These are phyloP conservation scores for Pluvianellus socialis DNA, from an alignment of 2,113 vertebrate genomes.

Conservation along the genomic window DNA sequence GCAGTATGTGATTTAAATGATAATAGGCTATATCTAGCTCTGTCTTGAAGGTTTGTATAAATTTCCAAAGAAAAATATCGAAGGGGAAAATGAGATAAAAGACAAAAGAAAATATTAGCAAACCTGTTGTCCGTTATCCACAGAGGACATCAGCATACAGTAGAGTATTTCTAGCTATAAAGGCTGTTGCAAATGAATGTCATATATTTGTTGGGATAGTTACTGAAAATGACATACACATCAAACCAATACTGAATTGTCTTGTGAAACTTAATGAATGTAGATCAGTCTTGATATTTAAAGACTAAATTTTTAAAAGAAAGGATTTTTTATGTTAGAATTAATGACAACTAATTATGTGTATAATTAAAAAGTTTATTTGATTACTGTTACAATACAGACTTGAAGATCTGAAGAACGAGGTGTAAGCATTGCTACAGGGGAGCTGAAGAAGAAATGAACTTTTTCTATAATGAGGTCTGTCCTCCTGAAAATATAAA, in stretches of 20 bases:
- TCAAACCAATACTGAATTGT: slow-evolving; percentile 42
- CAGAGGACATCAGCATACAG: neutral
- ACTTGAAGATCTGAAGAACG: neutral
- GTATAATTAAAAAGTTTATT: neutral
- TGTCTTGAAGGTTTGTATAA: neutral
- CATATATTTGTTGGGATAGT: slow-evolving; percentile 35
- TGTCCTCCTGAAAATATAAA: neutral
- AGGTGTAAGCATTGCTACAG: neutral
- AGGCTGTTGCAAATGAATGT: slow-evolving; percentile 8
- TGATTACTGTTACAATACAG: neutral
- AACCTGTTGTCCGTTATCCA: slow-evolving; percentile 2
- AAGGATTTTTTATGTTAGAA: neutral
- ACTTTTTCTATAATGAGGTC: neutral
- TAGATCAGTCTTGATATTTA: slow-evolving; percentile 39
- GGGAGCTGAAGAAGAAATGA: neutral
- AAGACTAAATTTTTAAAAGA: neutral
- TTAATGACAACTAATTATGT: neutral
- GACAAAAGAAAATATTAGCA: slow-evolving; percentile 6
- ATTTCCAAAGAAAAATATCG: slow-evolving; percentile 2
- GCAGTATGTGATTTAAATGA: neutral
- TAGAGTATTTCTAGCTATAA: slow-evolving; percentile 35
- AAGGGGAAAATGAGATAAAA: neutral
- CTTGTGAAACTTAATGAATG: slow-evolving; percentile 49
- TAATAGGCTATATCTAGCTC: neutral
- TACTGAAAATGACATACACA: slow-evolving; percentile 27